phyloP scores from a whole-genome alignment of 2,888 invertebrate genomes.

The Monopis laevigella region DNA sequence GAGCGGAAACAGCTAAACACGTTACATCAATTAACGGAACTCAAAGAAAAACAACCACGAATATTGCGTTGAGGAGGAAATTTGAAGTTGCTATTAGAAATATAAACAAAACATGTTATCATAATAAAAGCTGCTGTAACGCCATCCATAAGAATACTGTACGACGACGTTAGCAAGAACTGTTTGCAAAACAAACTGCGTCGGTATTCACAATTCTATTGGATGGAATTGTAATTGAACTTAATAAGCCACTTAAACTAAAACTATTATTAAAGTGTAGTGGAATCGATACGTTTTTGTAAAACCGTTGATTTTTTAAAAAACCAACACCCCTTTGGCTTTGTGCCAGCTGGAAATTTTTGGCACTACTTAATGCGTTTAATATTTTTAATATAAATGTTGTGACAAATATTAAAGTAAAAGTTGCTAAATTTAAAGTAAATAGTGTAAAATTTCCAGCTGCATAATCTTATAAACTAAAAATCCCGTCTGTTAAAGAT shows the following conservation, averaged over 20 bases:
- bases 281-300: conserved; percentile 64
- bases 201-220: conserved; percentile 39
- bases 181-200: conserved; percentile 60
- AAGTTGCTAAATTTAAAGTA: not conserved
- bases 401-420: no score
- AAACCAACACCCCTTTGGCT: conserved; percentile 67
- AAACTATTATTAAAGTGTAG: not conserved
- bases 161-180: conserved; percentile 34
- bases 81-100: conserved; percentile 46
- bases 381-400: not conserved
- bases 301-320: conserved; percentile 47
- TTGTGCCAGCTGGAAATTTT: conserved; percentile 61
- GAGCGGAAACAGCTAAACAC: conserved; percentile 7
- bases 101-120: conserved; percentile 63
- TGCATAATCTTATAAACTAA: conserved; percentile 24
- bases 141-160: conserved; percentile 57
- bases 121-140: conserved; percentile 41
- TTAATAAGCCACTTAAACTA: conserved; percentile 40
- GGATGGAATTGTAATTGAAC: conserved; percentile 29
- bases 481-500: not conserved
- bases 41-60: conserved; percentile 30
- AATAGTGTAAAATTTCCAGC: conserved; percentile 50
- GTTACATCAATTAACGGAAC: conserved; percentile 39
- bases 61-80: conserved; percentile 33
- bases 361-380: conserved; percentile 14